Evolutionary conservation across 37 sponge, comb jelly and placozoan species (phyloP), one percentile per base, ranked within the genome.

Genomic region (Bolinopsis microptera): DNA sequence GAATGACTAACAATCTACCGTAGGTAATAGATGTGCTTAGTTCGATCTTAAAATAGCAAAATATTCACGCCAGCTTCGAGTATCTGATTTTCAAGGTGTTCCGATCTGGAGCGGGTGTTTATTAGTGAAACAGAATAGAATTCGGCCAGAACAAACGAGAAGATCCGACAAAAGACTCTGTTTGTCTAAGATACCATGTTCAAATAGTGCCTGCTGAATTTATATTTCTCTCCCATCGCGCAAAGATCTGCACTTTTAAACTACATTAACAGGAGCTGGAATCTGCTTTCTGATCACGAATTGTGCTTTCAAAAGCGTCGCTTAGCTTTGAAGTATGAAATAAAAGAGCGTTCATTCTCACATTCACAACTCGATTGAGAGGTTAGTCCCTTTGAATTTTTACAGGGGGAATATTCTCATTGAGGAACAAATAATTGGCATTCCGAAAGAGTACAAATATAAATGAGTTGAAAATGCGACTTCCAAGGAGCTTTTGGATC

Each of bases 271-370:
- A 48, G 13, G 61, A 13, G 61, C 13, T 48, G 61, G 61, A 48
- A 48, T 48, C 61, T 48, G 61, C 61, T 48, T 48, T 48, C 61
- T 48, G 61, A 18, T 48, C 61, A 48, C 61, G 13, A 48, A 48
- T 48, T 48, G 61, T 48, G 61, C 61, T 48, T 48, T 48, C 61
- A 48, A 77, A 77, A 77, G 33, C 9, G 80, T 77, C 80, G 80
- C 80, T 77, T 77, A 77, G 80, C 80, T 77, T 77, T 77, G 80
- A 77, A 33, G 32, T 77, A 77, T 77, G 80, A 77, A 77, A 48
- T 48, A 48, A 48, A 48, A 48, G 61, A 48, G 61, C 61, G 61
- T 48, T 48, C 61, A 48, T 48, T 48, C 61, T 5, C 61, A 48
- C 5, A 48, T 13, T 5, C 61, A 48, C 5, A 48, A 13, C 13